phyloP scores from a whole-genome alignment of 2,888 invertebrate species.

The Ophioninae sp. region DNA sequence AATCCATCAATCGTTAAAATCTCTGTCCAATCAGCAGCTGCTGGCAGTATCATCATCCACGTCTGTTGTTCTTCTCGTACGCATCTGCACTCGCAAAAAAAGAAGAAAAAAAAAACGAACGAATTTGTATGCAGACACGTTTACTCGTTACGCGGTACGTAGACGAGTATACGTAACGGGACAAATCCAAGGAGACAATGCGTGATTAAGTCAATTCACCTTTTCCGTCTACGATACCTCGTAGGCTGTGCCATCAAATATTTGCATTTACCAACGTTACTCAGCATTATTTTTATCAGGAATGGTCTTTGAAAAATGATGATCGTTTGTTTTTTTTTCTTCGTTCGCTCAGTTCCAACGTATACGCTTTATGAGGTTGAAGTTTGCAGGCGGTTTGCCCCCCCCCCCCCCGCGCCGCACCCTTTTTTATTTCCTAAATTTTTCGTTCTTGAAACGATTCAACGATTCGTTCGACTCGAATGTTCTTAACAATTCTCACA shows the following conservation, averaged over 20 bases:
- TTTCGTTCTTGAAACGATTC: no score
- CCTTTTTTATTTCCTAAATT: no score
- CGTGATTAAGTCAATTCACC: conserved; percentile 14
- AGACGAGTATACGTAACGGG: not conserved
- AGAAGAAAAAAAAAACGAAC: not conserved
- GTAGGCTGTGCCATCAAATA: conserved; percentile 6
- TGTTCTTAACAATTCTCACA: no score
- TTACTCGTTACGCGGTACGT: not conserved
- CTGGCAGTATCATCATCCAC: not conserved
- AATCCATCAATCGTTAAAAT: not conserved
- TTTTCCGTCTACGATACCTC: not conserved
- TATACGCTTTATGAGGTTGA: no score
- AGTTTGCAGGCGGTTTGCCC: no score
- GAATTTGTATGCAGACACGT: not conserved
- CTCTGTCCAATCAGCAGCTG: not conserved
- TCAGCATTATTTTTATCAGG: not conserved
- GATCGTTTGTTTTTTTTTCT: not conserved
- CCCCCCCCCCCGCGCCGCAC: no score
- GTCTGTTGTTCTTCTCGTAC: not conserved
- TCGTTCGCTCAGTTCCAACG: no score
- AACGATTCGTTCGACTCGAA: no score
- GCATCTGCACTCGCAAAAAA: not conserved
- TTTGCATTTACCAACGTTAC: not conserved
- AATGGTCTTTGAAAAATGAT: not conserved
- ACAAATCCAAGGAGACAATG: not conserved